A percentile compares a stretch with the other conserved stretches of the same genome.
Evolutionary conservation across 2,113 vertebrate genomes (phyloP).

Genomic region (Bubo blakistoni): DNA sequence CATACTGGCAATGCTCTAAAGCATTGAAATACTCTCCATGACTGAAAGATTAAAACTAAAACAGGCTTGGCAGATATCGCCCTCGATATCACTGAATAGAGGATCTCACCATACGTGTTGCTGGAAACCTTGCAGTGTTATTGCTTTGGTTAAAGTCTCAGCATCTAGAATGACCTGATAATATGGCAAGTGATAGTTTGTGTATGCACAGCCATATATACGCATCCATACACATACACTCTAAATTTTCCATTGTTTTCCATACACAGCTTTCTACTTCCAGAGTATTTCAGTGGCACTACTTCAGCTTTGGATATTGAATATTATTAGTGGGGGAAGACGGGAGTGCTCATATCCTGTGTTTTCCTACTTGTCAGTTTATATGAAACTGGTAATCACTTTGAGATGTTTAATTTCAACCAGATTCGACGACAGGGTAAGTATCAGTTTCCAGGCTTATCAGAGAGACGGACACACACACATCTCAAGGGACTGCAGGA

Average conservation of each 20-base stretch:
- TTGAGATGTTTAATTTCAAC: background rate
- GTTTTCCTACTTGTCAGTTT: background rate
- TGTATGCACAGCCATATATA: background rate
- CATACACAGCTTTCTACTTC: background rate
- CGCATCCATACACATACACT: accelerated
- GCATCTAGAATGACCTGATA: background rate
- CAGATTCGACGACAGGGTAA: background rate
- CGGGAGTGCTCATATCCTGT: background rate
- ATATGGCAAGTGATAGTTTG: background rate
- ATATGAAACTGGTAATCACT: background rate
- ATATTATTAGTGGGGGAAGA: background rate
- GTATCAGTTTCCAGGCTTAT: background rate
- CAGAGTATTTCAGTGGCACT: background rate
- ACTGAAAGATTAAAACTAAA: background rate
- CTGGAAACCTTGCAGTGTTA: background rate
- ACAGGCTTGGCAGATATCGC: background rate
- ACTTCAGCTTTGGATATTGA: background rate
- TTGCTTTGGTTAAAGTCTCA: background rate
- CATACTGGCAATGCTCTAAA: background rate
- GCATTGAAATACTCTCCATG: background rate
- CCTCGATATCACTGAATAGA: accelerated
- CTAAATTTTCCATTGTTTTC: background rate
- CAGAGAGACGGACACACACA: accelerated
- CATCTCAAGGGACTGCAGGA: background rate
- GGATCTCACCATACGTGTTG: accelerated